Evolutionary conservation across 2,888 invertebrate genomes (phyloP).

Genomic region (Corbicula japonica): DNA sequence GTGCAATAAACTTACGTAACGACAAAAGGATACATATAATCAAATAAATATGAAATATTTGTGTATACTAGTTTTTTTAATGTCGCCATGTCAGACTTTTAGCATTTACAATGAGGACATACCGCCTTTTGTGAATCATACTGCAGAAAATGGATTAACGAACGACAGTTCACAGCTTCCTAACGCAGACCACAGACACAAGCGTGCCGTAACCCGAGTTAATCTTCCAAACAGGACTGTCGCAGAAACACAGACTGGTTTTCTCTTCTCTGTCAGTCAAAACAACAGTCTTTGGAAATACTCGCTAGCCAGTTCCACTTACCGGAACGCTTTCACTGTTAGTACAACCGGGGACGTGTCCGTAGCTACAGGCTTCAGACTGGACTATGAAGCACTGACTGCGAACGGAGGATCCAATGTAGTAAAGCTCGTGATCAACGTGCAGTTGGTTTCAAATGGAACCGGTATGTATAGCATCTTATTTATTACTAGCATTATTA

Average conservation of each 20-base stretch:
- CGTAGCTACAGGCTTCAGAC: constrained; percentile 27
- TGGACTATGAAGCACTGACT: constrained; percentile 53
- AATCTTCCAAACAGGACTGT: constrained; percentile 8
- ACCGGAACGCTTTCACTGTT: constrained; percentile 53
- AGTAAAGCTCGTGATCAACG: constrained; percentile 21
- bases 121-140: constrained; percentile 30
- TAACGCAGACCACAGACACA: constrained; percentile 4
- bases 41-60: too few relatives aligned
- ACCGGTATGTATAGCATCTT: constrained; percentile 51
- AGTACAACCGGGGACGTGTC: constrained; percentile 36
- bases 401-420: constrained; percentile 3
- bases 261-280: constrained; percentile 29
- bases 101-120: constrained; percentile 18
- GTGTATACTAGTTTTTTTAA: constrained; percentile 14
- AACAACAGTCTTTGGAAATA: constrained; percentile 28
- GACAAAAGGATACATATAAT: too few relatives aligned
- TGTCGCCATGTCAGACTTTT: constrained; percentile 21
- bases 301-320: constrained; percentile 36
- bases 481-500: too few relatives aligned
- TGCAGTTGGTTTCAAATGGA: background rate
- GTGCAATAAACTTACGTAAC: too few relatives aligned
- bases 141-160: constrained; percentile 39
- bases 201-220: constrained; percentile 33
- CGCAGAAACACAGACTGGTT: constrained; percentile 49
- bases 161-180: constrained; percentile 41